Evolutionary conservation across 1,140 invertebrate species (phyloP).

Genomic region (Drosophila lini): DNA sequence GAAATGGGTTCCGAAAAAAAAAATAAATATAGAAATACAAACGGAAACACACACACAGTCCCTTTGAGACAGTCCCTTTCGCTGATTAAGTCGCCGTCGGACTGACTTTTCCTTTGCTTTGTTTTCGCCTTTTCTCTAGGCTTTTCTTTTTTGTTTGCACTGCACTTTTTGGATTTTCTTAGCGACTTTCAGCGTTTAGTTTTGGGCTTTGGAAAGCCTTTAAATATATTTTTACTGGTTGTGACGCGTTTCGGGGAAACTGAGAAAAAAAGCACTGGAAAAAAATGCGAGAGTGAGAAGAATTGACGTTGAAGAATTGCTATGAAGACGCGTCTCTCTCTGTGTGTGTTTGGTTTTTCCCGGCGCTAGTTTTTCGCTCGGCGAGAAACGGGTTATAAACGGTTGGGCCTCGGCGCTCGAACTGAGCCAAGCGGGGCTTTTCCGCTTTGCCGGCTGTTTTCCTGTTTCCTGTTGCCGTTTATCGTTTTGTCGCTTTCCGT

Average conservation of each 20-base stretch:
- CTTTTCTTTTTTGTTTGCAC: conserved; percentile 11
- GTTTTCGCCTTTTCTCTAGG: not conserved
- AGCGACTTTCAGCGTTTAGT: conserved; percentile 18
- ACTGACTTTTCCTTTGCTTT: conserved; percentile 14
- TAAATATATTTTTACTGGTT: conserved; percentile 1
- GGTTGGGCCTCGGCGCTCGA: conserved; percentile 31
- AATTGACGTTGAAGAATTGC: not conserved
- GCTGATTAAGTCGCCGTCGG: conserved; percentile 5
- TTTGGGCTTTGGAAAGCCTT: conserved; percentile 40
- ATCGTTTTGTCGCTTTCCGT: not conserved
- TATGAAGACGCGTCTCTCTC: not conserved
- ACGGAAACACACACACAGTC: conserved; percentile 9
- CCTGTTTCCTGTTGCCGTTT: conserved; percentile 4
- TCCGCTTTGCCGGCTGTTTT: conserved; percentile 28
- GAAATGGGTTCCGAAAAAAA: conserved; percentile 20
- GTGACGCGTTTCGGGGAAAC: conserved; percentile 54
- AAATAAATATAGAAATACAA: not conserved
- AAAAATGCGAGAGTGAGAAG: conserved; percentile 51
- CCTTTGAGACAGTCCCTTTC: conserved; percentile 2
- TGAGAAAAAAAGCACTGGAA: conserved; percentile 75
- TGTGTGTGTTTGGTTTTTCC: not conserved
- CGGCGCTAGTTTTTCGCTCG: conserved; percentile 10
- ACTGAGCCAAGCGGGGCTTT: conserved; percentile 24
- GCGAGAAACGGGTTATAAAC: conserved; percentile 14
- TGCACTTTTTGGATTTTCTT: conserved; percentile 10